Percentiles rank a stretch among this genome's conserved stretches.
Conservation (phyloP, 2,888 invertebrate genomes). For the Chymomyza amoena region DNA sequence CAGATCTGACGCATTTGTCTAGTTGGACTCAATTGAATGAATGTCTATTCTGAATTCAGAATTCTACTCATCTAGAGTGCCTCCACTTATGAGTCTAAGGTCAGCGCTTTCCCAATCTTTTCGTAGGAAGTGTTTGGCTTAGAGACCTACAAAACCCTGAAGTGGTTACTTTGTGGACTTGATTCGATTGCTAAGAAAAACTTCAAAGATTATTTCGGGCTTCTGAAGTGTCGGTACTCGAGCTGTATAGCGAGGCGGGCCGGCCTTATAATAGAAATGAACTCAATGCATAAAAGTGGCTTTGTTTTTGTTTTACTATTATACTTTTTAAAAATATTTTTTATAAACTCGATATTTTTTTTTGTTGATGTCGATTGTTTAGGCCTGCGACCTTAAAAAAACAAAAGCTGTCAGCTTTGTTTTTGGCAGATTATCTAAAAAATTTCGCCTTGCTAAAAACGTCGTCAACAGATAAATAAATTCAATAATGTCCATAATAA, state of each 20-base stretch:
- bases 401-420: neutral
- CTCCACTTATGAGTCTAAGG: neutral
- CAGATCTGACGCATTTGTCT: neutral
- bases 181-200: neutral
- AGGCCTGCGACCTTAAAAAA: neutral
- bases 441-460: constrained; percentile 31
- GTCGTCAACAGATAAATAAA: constrained; percentile 68
- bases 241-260: neutral
- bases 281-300: neutral
- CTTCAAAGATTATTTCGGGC: neutral
- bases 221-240: neutral
- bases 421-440: neutral
- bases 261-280: no score
- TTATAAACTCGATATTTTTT: no score
- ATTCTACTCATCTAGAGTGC: neutral
- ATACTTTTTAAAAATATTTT: neutral
- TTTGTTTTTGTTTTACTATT: neutral
- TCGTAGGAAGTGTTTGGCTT: neutral
- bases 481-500: constrained; percentile 53
- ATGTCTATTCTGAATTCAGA: neutral
- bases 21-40: neutral
- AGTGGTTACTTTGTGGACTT: no score
- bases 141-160: neutral
- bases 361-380: neutral
- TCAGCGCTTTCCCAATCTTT: neutral